These are phyloP conservation scores for Brachionus sp. DNA, from an alignment of 1,140 invertebrate genomes.

Conservation along the genomic window DNA sequence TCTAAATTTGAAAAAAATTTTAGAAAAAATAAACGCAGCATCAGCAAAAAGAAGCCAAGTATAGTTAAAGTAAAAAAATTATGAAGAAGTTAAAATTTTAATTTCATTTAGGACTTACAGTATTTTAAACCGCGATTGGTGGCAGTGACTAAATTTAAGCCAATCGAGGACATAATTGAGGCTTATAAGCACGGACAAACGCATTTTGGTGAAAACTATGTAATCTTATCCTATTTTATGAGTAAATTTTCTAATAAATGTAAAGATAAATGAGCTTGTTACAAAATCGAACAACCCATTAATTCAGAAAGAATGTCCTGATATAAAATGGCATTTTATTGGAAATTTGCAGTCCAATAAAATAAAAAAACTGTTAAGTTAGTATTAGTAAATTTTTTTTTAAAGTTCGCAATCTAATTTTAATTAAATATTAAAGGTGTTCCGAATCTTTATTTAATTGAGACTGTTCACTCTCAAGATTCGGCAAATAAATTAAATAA, in stretches of 20 bases:
- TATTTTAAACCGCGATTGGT: constrained; percentile 64
- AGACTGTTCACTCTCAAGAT: constrained; percentile 81
- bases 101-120: not conserved
- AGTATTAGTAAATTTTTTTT: no score
- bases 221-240: not conserved
- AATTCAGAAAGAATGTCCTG: constrained; percentile 75
- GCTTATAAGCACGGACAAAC: constrained; percentile 81
- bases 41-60: not conserved
- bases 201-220: constrained; percentile 97
- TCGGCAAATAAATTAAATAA: constrained; percentile 68
- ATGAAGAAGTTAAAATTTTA: not conserved
- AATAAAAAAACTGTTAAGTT: constrained; percentile 59
- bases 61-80: not conserved
- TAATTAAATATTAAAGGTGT: constrained; percentile 52
- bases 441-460: constrained; percentile 74
- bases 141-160: constrained; percentile 85
- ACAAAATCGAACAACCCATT: constrained; percentile 72
- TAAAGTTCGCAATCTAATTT: no score
- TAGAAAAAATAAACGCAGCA: not conserved
- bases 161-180: constrained; percentile 70
- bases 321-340: constrained; percentile 96
- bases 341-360: constrained; percentile 91
- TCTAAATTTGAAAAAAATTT: not conserved
- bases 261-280: constrained; percentile 72
- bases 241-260: not conserved